These are phyloP conservation scores for Oryctes rhinoceros DNA, from an alignment of 1,140 invertebrate species.

Conservation along the genomic window DNA sequence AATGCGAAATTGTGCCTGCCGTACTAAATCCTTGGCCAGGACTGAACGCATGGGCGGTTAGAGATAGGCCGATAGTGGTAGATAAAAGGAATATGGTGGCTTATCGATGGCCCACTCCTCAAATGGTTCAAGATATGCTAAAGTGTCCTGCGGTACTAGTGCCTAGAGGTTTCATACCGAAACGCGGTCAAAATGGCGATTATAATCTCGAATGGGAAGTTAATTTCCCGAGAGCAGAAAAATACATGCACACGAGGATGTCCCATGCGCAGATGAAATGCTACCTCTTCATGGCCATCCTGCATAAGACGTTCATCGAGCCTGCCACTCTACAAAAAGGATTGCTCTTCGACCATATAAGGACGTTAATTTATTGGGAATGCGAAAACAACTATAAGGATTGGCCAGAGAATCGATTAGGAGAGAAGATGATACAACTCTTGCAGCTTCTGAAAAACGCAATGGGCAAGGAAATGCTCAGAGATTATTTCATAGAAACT, in stretches of 20 bases:
- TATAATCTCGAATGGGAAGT: conserved; percentile 75
- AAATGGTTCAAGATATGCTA: conserved; percentile 72
- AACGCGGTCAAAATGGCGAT: conserved; percentile 65
- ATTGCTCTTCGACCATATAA: conserved; percentile 72
- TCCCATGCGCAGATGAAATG: conserved; percentile 73
- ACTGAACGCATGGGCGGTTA: conserved; percentile 48
- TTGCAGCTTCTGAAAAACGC: conserved; percentile 63
- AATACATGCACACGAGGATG: conserved; percentile 75
- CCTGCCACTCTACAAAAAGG: conserved; percentile 66
- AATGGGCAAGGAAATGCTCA: conserved; percentile 68
- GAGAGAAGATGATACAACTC: conserved; percentile 71
- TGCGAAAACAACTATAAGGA: conserved; percentile 74
- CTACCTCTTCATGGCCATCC: conserved; percentile 69
- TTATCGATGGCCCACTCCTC: conserved; percentile 72
- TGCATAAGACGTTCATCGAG: conserved; percentile 75
- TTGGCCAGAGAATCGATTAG: conserved; percentile 76
- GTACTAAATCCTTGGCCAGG: conserved; percentile 53
- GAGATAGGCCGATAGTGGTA: conserved; percentile 52
- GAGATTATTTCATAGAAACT: conserved; percentile 76
- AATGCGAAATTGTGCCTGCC: conserved; percentile 52
- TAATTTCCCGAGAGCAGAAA: conserved; percentile 75
- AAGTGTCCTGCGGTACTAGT: conserved; percentile 73
- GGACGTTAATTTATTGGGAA: conserved; percentile 80
- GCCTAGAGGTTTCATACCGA: conserved; percentile 71
- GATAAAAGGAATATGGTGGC: conserved; percentile 49